Percentiles rank a stretch among this genome's conserved stretches.
phyloP scores from a whole-genome alignment of 2,113 vertebrate species.

The Chrysemys picta region DNA sequence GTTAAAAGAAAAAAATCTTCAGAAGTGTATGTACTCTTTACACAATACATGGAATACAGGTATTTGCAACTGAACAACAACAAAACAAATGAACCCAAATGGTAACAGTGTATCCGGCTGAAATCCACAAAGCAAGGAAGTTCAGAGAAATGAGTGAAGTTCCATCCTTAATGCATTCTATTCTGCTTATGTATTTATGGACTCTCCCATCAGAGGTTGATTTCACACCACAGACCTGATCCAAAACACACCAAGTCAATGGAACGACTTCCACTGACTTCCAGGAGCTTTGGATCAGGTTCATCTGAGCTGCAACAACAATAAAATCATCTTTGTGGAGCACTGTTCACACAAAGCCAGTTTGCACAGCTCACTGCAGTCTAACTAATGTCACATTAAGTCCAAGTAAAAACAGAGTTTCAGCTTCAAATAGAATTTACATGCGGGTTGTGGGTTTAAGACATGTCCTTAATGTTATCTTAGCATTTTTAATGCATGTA shows the following conservation, averaged over 20 bases:
- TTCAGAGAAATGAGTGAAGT: constrained; percentile 28
- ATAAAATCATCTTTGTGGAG: neutral
- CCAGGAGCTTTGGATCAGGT: constrained; percentile 48
- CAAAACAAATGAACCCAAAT: neutral
- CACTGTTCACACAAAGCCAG: constrained; percentile 35
- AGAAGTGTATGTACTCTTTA: neutral
- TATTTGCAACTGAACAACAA: neutral
- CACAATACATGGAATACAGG: neutral
- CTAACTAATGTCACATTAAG: neutral
- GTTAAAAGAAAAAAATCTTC: neutral
- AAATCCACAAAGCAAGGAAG: constrained; percentile 10
- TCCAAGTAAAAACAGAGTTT: neutral
- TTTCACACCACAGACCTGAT: constrained; percentile 64
- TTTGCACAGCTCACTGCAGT: constrained; percentile 1
- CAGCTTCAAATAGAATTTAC: constrained; percentile 34
- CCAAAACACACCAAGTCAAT: constrained; percentile 56
- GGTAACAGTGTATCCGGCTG: neutral
- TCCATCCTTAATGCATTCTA: constrained; percentile 28
- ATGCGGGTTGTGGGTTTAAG: neutral
- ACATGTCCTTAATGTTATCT: neutral
- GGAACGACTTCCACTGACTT: constrained; percentile 63
- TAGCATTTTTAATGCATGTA: neutral
- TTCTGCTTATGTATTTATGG: constrained; percentile 26
- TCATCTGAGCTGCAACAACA: constrained; percentile 15
- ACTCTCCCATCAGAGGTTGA: constrained; percentile 61